Conservation (phyloP, 1,140 invertebrate genomes). For the Nebria ingens region DNA sequence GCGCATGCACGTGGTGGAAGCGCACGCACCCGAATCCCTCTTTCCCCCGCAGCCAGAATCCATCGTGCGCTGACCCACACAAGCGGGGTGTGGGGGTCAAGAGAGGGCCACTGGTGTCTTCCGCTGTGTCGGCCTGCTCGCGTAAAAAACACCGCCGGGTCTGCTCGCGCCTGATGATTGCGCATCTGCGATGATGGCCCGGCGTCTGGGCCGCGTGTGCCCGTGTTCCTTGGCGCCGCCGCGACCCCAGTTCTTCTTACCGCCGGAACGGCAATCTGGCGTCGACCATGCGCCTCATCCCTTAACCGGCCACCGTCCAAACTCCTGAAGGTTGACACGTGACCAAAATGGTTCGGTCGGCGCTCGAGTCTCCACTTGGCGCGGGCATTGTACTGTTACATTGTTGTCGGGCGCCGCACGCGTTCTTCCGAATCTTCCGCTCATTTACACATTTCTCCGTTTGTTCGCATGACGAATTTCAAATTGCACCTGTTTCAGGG, state of each 20-base stretch:
- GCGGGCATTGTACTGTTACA: conserved; percentile 7
- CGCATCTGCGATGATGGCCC: not conserved
- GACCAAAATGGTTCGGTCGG: not conserved
- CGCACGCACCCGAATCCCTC: conserved; percentile 21
- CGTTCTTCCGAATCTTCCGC: no score
- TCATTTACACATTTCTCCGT: no score
- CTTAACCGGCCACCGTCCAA: not conserved
- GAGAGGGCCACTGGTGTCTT: not conserved
- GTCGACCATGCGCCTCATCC: no score
- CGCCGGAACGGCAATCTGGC: not conserved
- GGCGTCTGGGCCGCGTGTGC: not conserved
- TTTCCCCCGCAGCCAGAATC: not conserved
- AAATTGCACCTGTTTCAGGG: no score
- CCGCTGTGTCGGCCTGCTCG: no score
- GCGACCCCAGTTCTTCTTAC: not conserved
- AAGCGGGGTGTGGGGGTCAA: not conserved
- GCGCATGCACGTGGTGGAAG: conserved; percentile 13
- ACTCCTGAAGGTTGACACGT: not conserved
- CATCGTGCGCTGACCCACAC: not conserved
- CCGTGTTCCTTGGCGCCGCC: not conserved
- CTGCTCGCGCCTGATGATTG: not conserved
- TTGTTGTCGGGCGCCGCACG: conserved; percentile 3
- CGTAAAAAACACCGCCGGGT: not conserved
- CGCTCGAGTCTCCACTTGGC: no score
- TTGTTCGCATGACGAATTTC: no score